These are phyloP conservation scores for Salvelinus alpinus DNA, from an alignment of 2,113 vertebrate genomes.

Conservation along the genomic window DNA sequence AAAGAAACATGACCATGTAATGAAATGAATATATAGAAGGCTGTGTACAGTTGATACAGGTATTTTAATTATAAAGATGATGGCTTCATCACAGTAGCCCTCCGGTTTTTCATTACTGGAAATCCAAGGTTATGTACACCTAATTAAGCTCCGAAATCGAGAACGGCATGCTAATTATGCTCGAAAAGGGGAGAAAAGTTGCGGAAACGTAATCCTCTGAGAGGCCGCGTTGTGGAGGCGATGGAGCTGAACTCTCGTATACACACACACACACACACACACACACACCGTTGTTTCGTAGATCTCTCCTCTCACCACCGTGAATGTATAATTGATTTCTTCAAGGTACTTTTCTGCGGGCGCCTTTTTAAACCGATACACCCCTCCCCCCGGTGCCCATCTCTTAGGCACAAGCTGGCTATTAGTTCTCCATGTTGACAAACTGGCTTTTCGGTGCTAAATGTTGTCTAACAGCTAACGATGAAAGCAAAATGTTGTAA, in stretches of 20 bases:
- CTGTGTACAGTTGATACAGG: constrained; percentile 71
- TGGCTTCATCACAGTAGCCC: constrained; percentile 78
- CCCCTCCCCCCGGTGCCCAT: no score
- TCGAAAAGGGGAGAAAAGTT: constrained; percentile 76
- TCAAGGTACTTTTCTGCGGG: no score
- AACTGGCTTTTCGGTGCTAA: no score
- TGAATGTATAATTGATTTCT: constrained; percentile 70
- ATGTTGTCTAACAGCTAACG: no score
- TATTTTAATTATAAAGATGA: constrained; percentile 78
- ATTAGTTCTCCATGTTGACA: no score
- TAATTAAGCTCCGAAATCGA: constrained; percentile 81
- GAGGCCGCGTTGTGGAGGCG: constrained; percentile 70
- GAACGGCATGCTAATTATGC: constrained; percentile 84
- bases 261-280: constrained; percentile 18
- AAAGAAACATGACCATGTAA: no score
- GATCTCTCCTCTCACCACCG: constrained; percentile 63
- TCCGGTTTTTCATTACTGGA: constrained; percentile 81
- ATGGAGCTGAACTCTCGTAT: constrained; percentile 67
- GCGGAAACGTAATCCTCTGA: constrained; percentile 79
- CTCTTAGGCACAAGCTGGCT: no score
- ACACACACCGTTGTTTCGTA: constrained; percentile 67
- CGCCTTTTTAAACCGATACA: no score
- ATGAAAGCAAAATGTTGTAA: no score
- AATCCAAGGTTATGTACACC: constrained; percentile 86
- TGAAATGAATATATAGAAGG: constrained; percentile 58